A percentile compares a stretch with the other conserved stretches of the same genome.
phyloP scores from a whole-genome alignment of 1,140 invertebrate genomes.

The Bicyclus anynana region DNA sequence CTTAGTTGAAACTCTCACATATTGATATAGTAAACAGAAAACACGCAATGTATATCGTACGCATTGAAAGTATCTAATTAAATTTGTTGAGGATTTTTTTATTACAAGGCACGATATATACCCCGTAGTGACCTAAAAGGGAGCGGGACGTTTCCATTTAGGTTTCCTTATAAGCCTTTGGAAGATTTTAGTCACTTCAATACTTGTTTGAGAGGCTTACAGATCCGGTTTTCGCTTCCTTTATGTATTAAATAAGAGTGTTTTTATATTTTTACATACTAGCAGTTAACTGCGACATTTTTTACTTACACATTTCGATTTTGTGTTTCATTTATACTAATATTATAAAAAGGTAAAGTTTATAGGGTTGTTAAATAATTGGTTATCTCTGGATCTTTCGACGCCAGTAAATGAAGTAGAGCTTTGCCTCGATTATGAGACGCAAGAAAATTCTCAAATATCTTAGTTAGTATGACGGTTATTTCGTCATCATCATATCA shows the following conservation, averaged over 20 bases:
- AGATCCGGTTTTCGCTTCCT: background rate
- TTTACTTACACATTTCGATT: too few relatives aligned
- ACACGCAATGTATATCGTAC: background rate
- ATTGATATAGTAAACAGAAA: background rate
- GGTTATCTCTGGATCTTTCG: too few relatives aligned
- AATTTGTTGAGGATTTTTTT: background rate
- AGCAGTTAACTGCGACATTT: background rate
- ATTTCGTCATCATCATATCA: too few relatives aligned
- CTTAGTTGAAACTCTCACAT: background rate
- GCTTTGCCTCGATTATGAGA: too few relatives aligned
- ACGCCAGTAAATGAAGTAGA: too few relatives aligned
- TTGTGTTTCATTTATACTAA: too few relatives aligned
- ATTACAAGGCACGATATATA: background rate
- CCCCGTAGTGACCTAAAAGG: background rate
- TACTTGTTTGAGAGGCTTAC: background rate
- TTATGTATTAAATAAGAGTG: background rate
- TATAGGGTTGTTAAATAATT: too few relatives aligned
- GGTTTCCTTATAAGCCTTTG: background rate
- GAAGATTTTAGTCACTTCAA: background rate
- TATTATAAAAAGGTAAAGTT: too few relatives aligned
- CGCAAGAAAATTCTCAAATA: too few relatives aligned
- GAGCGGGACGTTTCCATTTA: background rate
- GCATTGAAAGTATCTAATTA: background rate
- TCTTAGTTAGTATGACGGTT: too few relatives aligned
- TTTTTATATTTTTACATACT: background rate